Percentiles rank a stretch among this genome's conserved stretches.
phyloP scores from a whole-genome alignment of 2,888 invertebrate species.

The Crematogaster levior region DNA sequence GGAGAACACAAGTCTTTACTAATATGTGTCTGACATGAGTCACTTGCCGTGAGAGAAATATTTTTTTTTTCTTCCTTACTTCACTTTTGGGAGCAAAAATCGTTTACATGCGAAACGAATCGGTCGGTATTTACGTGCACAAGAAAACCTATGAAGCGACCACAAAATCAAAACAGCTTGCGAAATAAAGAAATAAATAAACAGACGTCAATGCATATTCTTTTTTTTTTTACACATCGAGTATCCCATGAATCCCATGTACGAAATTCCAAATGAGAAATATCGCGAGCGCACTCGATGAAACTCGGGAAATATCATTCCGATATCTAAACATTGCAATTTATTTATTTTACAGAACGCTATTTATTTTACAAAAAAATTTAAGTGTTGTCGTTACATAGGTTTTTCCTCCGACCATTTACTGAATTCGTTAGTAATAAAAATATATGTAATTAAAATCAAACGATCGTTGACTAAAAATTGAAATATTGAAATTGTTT shows the following conservation, averaged over 20 bases:
- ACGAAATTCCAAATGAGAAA: slow-evolving; percentile 18
- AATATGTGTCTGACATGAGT: not conserved
- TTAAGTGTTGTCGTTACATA: slow-evolving; percentile 11
- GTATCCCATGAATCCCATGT: not conserved
- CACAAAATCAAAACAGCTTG: slow-evolving; percentile 12
- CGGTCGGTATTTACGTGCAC: not conserved
- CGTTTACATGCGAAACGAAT: not conserved
- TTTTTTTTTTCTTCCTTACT: not conserved
- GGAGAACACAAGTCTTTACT: not conserved
- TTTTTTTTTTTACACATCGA: not conserved
- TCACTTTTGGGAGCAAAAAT: not conserved
- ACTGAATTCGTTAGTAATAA: not conserved
- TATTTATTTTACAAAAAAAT: slow-evolving; percentile 27
- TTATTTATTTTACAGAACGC: slow-evolving; percentile 33
- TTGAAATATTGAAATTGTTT: not conserved
- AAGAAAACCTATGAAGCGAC: slow-evolving; percentile 20
- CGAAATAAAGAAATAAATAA: slow-evolving; percentile 24
- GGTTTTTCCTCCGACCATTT: not conserved
- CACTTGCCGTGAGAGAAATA: not conserved
- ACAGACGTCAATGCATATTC: not conserved
- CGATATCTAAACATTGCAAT: slow-evolving; percentile 20
- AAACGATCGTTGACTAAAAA: not conserved
- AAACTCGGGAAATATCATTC: slow-evolving; percentile 34
- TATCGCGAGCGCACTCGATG: not conserved
- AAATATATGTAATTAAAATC: not conserved